phyloP scores from a whole-genome alignment of 1,140 invertebrate genomes.

The Akabosia matsudoensis region DNA sequence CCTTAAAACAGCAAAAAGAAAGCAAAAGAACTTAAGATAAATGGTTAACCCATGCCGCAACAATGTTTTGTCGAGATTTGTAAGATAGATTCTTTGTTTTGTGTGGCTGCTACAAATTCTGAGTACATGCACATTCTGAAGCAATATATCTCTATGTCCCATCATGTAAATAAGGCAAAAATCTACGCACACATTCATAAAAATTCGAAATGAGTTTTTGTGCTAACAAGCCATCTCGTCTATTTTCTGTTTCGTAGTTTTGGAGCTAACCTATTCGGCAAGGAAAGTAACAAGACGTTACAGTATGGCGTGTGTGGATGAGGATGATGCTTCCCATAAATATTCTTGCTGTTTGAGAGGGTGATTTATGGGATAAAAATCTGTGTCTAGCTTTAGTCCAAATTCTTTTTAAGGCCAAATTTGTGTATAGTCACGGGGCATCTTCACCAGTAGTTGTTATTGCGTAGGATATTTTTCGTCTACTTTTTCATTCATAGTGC shows the following conservation, averaged over 20 bases:
- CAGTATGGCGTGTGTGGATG: neutral
- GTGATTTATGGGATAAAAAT: constrained; percentile 23
- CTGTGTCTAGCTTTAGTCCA: neutral
- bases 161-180: neutral
- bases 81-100: neutral
- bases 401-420: neutral
- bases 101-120: too few species aligned
- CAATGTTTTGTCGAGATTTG: neutral
- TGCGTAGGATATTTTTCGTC: neutral
- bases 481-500: neutral
- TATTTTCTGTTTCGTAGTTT: neutral
- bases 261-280: neutral
- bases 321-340: constrained; percentile 6
- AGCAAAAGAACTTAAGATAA: neutral
- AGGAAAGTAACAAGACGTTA: neutral
- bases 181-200: neutral
- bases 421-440: neutral
- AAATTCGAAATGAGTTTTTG: constrained; percentile 1
- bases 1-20: neutral
- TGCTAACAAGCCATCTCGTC: neutral
- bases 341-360: neutral
- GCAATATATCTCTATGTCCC: neutral
- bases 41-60: neutral
- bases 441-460: too few species aligned
- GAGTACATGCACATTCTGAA: neutral